Conservation (phyloP, 2,797 vertebrate species). For the Ctenosaura bakeri region DNA sequence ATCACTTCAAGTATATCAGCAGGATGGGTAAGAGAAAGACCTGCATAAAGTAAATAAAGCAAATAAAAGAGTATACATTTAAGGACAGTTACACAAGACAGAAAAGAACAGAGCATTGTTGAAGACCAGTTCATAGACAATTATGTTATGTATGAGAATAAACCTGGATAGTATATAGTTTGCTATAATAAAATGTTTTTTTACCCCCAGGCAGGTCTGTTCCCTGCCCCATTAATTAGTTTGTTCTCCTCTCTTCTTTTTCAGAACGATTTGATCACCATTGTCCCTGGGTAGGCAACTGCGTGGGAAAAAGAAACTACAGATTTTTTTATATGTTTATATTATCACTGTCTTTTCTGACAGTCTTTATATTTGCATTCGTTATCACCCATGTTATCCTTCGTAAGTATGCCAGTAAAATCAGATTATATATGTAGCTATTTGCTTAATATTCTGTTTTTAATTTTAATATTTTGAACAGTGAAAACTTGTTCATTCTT, state of each 20-base stretch:
- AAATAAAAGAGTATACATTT: neutral
- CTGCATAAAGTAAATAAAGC: neutral
- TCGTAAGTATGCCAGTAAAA: constrained; percentile 91
- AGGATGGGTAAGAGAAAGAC: neutral
- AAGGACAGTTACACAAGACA: neutral
- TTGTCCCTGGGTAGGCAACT: constrained; percentile 99
- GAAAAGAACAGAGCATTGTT: neutral
- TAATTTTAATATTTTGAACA: constrained; percentile 75
- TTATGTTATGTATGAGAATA: neutral
- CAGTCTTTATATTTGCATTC: constrained; percentile 98
- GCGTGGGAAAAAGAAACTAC: constrained; percentile 99
- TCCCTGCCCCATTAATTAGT: constrained; percentile 74
- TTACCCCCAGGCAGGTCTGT: constrained; percentile 51
- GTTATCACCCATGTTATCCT: constrained; percentile 98
- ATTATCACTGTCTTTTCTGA: constrained; percentile 99
- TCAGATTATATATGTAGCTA: constrained; percentile 77
- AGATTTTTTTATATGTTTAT: constrained; percentile 99
- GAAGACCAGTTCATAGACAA: neutral
- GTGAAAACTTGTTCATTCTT: constrained; percentile 67
- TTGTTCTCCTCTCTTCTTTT: constrained; percentile 82
- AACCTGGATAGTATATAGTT: neutral
- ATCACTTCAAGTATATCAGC: neutral
- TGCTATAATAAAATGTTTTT: constrained; percentile 34
- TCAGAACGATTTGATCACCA: constrained; percentile 99
- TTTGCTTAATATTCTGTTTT: constrained; percentile 76